Evolutionary conservation across 2,888 invertebrate genomes (phyloP).

Genomic region (Cylindroiulus punctatus): DNA sequence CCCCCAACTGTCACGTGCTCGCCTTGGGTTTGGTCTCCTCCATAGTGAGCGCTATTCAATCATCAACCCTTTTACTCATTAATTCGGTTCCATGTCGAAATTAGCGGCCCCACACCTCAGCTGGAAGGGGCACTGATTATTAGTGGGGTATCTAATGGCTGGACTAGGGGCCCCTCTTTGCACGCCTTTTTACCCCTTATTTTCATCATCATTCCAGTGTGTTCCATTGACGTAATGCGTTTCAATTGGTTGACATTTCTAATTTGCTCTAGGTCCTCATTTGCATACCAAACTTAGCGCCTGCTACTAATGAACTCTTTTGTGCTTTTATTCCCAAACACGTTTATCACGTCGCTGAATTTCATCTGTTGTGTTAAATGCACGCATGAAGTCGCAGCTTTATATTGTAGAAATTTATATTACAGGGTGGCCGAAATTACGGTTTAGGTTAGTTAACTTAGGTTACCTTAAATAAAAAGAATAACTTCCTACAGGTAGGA

Average conservation of each 20-base stretch:
- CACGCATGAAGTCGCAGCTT: background rate
- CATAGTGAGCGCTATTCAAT: background rate
- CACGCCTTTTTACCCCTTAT: constrained; percentile 23
- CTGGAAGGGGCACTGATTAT: background rate
- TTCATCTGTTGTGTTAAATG: background rate
- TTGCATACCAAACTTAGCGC: constrained; percentile 1
- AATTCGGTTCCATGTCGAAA: background rate
- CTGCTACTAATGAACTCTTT: background rate
- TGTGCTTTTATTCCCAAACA: background rate
- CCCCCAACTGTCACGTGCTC: background rate
- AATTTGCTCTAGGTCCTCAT: background rate
- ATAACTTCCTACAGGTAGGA: too few relatives aligned
- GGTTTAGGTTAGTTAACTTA: background rate
- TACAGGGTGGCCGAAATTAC: background rate
- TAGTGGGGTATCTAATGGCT: background rate
- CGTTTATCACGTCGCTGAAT: background rate
- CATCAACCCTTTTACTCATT: background rate
- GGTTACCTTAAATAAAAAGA: too few relatives aligned
- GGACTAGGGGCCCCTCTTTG: background rate
- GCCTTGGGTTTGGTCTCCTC: background rate
- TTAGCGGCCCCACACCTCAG: constrained; percentile 1
- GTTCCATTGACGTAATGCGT: background rate
- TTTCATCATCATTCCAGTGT: too few relatives aligned
- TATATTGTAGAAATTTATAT: background rate
- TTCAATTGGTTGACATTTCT: background rate